Conservation (phyloP, 2,113 vertebrate species). For the Coregonus clupeaformis region DNA sequence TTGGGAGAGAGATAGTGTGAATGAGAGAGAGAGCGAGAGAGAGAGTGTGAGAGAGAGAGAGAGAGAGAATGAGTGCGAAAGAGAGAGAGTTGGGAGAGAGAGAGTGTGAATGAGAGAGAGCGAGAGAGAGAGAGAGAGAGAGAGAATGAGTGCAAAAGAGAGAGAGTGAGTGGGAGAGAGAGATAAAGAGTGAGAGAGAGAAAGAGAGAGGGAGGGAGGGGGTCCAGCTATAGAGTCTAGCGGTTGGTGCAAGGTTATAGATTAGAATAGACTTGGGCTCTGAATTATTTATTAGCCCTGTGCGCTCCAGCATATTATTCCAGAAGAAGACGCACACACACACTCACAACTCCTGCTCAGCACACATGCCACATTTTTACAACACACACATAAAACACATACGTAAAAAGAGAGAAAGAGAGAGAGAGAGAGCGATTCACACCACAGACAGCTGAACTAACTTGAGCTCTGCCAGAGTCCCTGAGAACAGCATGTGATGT, state of each 20-base stretch:
- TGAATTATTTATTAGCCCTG: slow-evolving; percentile 51
- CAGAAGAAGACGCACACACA: slow-evolving; percentile 6
- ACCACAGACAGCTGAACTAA: not conserved
- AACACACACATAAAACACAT: too few relatives aligned
- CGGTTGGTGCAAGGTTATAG: slow-evolving; percentile 23
- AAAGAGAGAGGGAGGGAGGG: not conserved
- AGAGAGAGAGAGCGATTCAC: not conserved
- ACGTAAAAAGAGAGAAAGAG: too few relatives aligned
- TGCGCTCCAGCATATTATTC: not conserved
- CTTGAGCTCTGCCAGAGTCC: too few relatives aligned
- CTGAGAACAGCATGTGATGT: too few relatives aligned
- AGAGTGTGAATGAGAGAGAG: not conserved
- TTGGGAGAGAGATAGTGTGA: slow-evolving; percentile 6
- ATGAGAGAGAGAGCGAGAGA: not conserved
- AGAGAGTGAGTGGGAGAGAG: slow-evolving; percentile 15
- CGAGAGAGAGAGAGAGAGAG: not conserved
- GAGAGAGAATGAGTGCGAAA: not conserved
- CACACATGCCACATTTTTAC: not conserved
- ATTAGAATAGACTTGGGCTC: slow-evolving; percentile 37
- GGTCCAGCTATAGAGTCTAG: not conserved
- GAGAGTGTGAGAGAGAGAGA: not conserved
- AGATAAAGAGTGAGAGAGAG: not conserved
- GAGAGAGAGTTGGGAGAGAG: not conserved
- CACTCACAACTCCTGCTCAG: not conserved
- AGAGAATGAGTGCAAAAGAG: slow-evolving; percentile 3